Evolutionary conservation across 2,797 vertebrate genomes (phyloP), one percentile per base, ranked within the genome.

Genomic region (Philypnodon macrostomus): DNA sequence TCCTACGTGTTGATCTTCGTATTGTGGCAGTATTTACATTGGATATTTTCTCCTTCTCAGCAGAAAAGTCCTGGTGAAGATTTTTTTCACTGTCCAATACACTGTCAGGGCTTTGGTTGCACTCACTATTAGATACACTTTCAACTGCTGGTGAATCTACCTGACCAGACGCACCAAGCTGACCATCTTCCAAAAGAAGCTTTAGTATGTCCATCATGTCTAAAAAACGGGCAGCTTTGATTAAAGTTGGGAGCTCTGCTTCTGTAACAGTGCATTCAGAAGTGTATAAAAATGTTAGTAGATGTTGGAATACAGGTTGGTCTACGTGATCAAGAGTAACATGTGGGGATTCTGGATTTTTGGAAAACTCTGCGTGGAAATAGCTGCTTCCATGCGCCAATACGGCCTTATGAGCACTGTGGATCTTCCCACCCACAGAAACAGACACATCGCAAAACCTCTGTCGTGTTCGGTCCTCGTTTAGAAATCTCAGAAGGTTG

Each of bases 361-460:
- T 93, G 62, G 92, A 96, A 66, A 99, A 84, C 61, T 93, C 93
- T 0, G 94, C 92, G 3, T 98, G 92, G 67, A 99, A 98, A 72
- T 98, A 98, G 84, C 93, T 96, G 79, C 97, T 98, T 12, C 97
- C 96, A 6, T 98, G 95, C 8, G 97, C 95, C 59, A 98, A 85
- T 1, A 99, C 94, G 37, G 93, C 95, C 80, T 95, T 99, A 72
- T 99, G 97, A 3, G 93, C 95, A 0, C 76, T 88, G 16, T 92
- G 95, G 27, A 90, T 84, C 58, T 88, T 93, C 19, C 93, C 94
- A 54, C 93, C 90, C 23, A 96, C 96, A 8, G 89, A 85, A 70
- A 98, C 91, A 0, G 92, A 86, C 34, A 96, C 83, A 35, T 99
- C 97, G 31, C 96, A 99, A 78, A 99, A 90, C 38, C 90, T 92